Evolutionary conservation across 2,888 invertebrate genomes (phyloP), one percentile per base, ranked within the genome.

Genomic region (Phyllotreta cruciferae): DNA sequence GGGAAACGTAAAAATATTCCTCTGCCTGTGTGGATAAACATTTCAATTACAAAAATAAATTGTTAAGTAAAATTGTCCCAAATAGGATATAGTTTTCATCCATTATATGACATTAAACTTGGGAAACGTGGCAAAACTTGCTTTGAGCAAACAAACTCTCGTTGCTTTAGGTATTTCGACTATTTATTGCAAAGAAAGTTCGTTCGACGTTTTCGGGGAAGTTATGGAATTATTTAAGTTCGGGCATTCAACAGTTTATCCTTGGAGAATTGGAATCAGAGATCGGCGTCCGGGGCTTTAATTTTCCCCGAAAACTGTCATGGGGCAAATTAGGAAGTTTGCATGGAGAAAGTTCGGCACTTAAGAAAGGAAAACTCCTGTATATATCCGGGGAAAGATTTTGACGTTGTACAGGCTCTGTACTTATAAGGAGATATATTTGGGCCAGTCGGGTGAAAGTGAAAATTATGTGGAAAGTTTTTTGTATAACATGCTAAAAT

Each of bases 281-380:
- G 50, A 63, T 63, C 60, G 50, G 42, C 2, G 42, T 50, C 64
- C 56, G 5, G 35, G 38, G 56, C 60, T 52, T 64, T 60, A 63
- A 71, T 71, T 70, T 67, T 67, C 64, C 56, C 68, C 63, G 66
- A 63, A 66, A 68, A 70, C 69, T 68, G 72, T 73, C 72, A 71
- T 56, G 71, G 73, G 73, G 68, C 71, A 69, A 73, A 73, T 75
- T 74, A 73, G 66, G 62, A 74, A 74, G 72, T 73, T 74, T 68
- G 64, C 67, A 70, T 69, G 58, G 66, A 63, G 66, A 65, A 67
- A 70, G 67, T 70, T 70, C 44, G 62, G 54, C 63, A 66, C 66
- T 62, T 68, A 64, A 64, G 55, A 56, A 56, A 37, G 63, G 52
- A 47, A 66, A 60, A 41, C 62, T 52, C 63, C 65, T 62, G 62